Evolutionary conservation across 2,113 vertebrate species (phyloP).

Genomic region (Empidonax traillii): DNA sequence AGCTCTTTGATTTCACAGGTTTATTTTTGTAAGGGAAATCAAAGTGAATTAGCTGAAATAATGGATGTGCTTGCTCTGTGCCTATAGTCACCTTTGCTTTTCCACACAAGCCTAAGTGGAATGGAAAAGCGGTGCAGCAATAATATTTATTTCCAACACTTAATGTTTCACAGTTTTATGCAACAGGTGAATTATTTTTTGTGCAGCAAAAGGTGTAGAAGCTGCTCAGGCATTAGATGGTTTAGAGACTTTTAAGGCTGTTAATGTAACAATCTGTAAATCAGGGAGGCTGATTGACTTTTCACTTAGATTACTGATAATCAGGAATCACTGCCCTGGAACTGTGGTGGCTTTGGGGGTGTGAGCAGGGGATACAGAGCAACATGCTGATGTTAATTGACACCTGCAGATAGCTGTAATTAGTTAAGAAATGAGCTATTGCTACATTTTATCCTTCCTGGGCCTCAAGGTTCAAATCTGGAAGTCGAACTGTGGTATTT

Average conservation of each 20-base stretch:
- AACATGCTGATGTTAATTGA: neutral
- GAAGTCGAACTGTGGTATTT: neutral
- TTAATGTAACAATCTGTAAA: neutral
- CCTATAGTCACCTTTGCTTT: neutral
- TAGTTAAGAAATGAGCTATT: neutral
- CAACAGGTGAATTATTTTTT: rapidly evolving
- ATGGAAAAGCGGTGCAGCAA: neutral
- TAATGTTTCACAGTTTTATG: neutral
- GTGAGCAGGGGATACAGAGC: neutral
- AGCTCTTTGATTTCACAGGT: neutral
- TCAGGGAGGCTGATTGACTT: neutral
- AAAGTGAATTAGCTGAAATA: neutral
- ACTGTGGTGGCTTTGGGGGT: rapidly evolving
- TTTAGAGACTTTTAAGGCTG: neutral
- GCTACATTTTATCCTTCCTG: neutral
- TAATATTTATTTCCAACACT: neutral
- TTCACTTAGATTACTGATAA: neutral
- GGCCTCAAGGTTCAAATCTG: neutral
- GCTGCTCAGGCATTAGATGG: neutral
- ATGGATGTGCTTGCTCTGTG: neutral
- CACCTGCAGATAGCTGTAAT: neutral
- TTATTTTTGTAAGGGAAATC: neutral
- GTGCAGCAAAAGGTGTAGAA: neutral
- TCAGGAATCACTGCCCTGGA: neutral
- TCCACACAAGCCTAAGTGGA: neutral